Conservation (phyloP, 2,113 vertebrate genomes). For the Anser cygnoides region DNA sequence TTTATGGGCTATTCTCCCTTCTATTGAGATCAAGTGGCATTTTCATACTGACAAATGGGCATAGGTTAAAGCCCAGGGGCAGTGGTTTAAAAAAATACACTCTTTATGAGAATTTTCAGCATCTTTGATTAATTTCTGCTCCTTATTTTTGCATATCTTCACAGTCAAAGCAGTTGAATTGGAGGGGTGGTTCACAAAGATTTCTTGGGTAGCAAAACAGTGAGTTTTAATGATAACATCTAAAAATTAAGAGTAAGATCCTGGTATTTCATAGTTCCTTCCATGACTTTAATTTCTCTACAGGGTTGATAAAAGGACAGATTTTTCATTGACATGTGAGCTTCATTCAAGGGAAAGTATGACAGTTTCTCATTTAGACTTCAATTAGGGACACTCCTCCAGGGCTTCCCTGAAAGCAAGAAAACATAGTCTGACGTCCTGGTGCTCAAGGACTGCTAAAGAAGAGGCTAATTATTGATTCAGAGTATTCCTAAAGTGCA, state of each 20-base stretch:
- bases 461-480: not conserved
- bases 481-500: not conserved
- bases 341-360: not conserved
- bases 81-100: conserved; percentile 3
- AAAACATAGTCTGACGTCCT: not conserved
- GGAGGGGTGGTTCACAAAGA: not conserved
- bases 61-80: conserved; percentile 37
- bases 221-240: not conserved
- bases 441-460: not conserved
- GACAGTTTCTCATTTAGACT: not conserved
- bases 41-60: conserved; percentile 32
- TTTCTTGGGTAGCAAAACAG: not conserved
- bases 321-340: not conserved
- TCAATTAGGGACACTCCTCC: not conserved
- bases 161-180: not conserved
- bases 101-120: conserved; percentile 2
- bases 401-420: not conserved
- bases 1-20: conserved; percentile 16
- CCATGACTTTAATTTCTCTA: not conserved
- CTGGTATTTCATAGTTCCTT: not conserved
- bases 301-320: not conserved
- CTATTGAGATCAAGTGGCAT: conserved; percentile 36
- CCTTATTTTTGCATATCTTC: not conserved
- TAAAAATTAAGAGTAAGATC: conserved; percentile 1
- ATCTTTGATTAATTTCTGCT: conserved; percentile 15